Evolutionary conservation across 2,888 invertebrate genomes (phyloP).

Genomic region (Ectemnius lituratus): DNA sequence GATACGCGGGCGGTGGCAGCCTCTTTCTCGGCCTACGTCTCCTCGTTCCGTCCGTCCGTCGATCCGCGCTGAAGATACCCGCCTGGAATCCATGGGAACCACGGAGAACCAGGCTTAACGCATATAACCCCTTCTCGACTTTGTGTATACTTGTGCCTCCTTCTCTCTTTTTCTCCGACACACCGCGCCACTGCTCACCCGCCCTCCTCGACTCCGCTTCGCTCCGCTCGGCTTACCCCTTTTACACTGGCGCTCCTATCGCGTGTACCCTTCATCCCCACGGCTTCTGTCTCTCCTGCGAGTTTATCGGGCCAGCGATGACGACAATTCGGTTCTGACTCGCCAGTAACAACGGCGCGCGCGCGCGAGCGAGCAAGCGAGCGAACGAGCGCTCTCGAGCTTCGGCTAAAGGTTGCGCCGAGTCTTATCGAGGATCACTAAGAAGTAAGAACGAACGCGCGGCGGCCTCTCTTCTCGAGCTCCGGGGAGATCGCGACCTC

Average conservation of each 20-base stretch:
- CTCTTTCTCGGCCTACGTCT: conserved; percentile 52
- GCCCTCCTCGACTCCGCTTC: not conserved
- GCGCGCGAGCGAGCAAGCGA: too few relatives aligned
- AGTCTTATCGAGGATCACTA: conserved; percentile 4
- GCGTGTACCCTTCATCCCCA: not conserved
- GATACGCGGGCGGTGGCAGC: conserved; percentile 77
- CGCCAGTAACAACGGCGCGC: too few relatives aligned
- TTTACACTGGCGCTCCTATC: not conserved
- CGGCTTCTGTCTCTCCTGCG: too few relatives aligned
- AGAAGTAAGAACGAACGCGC: too few relatives aligned
- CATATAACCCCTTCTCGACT: conserved; percentile 65
- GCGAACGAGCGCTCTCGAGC: too few relatives aligned
- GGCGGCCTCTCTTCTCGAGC: not conserved
- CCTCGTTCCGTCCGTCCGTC: conserved; percentile 69
- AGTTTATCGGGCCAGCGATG: too few relatives aligned
- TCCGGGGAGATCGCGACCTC: conserved; percentile 8
- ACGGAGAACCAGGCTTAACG: conserved; percentile 73
- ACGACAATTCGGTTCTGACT: too few relatives aligned
- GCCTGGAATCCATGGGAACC: conserved; percentile 78
- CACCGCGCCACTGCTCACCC: not conserved
- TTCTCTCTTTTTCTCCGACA: conserved; percentile 27
- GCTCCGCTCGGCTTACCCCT: not conserved
- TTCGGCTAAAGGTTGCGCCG: not conserved
- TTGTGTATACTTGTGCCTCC: conserved; percentile 2
- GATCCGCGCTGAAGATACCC: conserved; percentile 77